Evolutionary conservation across 2,888 invertebrate genomes (phyloP).

Genomic region (Lasioglossum lativentre): DNA sequence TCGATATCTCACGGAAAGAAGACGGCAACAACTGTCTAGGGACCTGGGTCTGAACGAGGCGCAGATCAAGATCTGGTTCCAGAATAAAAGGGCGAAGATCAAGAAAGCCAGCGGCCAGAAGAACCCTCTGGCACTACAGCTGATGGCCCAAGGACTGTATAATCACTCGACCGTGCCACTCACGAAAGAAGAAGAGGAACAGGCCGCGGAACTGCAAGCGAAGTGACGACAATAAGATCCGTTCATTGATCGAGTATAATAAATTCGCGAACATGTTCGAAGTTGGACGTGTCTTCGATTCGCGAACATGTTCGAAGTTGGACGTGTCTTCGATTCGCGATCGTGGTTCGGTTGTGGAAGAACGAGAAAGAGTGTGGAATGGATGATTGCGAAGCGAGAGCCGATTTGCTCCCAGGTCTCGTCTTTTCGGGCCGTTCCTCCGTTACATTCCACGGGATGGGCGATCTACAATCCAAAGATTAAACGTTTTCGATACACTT

Average conservation of each 20-base stretch:
- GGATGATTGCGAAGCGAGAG: constrained; percentile 4
- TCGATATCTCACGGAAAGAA: constrained; percentile 95
- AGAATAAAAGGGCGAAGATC: constrained; percentile 97
- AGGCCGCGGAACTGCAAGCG: constrained; percentile 83
- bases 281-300: constrained; percentile 10
- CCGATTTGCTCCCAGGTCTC: background rate
- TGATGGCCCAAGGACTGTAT: constrained; percentile 97
- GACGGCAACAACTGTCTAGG: constrained; percentile 95
- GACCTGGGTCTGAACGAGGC: constrained; percentile 97
- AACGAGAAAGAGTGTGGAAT: background rate
- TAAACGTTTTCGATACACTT: constrained; percentile 10
- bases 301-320: too few species aligned
- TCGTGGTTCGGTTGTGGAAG: background rate
- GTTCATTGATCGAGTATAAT: constrained; percentile 8
- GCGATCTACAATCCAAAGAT: constrained; percentile 47
- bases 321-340: constrained; percentile 8
- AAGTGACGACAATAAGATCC: constrained; percentile 78
- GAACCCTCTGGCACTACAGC: constrained; percentile 93
- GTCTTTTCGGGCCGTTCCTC: constrained; percentile 23
- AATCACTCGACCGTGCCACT: constrained; percentile 94
- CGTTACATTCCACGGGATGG: constrained; percentile 34
- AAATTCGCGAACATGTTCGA: background rate
- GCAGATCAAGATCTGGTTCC: constrained; percentile 98
- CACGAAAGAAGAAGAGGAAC: constrained; percentile 92
- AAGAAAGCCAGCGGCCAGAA: constrained; percentile 95